Conservation (phyloP, 2,797 vertebrate genomes). For the Xerus rutilus region DNA sequence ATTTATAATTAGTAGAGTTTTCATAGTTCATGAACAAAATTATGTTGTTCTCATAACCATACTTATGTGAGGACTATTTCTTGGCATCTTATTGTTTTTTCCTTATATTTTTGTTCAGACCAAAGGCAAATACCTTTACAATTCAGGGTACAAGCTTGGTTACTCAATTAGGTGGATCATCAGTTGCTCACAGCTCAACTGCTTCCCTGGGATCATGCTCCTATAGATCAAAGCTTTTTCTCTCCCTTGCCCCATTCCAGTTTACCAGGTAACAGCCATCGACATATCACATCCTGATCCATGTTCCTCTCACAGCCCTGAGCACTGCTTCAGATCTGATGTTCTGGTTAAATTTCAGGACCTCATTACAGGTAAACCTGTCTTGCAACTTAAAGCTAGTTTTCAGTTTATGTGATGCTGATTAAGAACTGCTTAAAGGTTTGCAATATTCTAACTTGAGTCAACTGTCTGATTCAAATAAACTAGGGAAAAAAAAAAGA, state of each 20-base stretch:
- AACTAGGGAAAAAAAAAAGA: neutral
- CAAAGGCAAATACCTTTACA: neutral
- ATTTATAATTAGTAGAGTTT: neutral
- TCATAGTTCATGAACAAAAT: neutral
- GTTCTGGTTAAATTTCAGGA: neutral
- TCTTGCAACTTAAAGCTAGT: neutral
- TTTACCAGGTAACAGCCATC: neutral
- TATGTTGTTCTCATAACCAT: neutral
- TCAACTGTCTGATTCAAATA: neutral
- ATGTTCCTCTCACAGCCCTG: neutral
- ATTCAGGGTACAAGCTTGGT: neutral
- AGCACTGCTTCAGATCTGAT: neutral
- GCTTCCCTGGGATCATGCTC: neutral
- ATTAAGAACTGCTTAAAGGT: slow-evolving; percentile 14
- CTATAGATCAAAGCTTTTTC: neutral
- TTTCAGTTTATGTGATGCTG: slow-evolving; percentile 3
- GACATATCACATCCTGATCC: neutral
- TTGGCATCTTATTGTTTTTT: neutral
- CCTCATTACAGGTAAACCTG: neutral
- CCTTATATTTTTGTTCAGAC: neutral
- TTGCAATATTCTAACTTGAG: neutral
- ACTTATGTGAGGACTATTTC: neutral
- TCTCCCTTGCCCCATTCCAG: neutral
- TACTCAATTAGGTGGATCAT: neutral
- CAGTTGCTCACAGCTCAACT: neutral